These are phyloP conservation scores for Aphaenogaster rudis DNA, from an alignment of 1,140 invertebrate genomes.

Conservation along the genomic window DNA sequence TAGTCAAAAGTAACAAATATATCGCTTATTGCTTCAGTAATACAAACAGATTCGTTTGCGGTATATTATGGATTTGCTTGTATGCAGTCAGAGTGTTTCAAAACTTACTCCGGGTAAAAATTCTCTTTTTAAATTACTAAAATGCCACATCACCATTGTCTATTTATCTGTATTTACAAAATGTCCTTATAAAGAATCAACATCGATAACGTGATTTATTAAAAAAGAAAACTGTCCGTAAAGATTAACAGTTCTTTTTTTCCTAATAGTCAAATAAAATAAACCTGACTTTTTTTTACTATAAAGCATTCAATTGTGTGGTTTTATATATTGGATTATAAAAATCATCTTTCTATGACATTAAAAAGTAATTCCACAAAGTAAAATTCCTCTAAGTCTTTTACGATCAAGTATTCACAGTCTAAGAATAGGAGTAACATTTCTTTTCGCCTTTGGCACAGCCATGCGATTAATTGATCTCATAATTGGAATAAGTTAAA, in stretches of 20 bases:
- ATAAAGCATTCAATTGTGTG: constrained; percentile 63
- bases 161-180: constrained; percentile 74
- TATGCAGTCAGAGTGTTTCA: constrained; percentile 57
- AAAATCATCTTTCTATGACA: constrained; percentile 71
- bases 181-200: constrained; percentile 78
- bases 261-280: constrained; percentile 57
- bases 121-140: constrained; percentile 66
- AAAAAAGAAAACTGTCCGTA: constrained; percentile 67
- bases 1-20: constrained; percentile 61
- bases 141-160: constrained; percentile 75
- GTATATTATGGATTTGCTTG: constrained; percentile 57
- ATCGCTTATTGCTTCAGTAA: constrained; percentile 67
- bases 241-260: constrained; percentile 45
- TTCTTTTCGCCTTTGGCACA: constrained; percentile 82
- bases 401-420: constrained; percentile 75
- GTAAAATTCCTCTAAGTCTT: constrained; percentile 72
- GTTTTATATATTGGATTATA: constrained; percentile 69
- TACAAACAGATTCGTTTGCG: constrained; percentile 66
- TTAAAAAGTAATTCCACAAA: constrained; percentile 72
- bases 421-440: constrained; percentile 77
- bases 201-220: constrained; percentile 75
- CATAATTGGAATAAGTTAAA: constrained; percentile 84
- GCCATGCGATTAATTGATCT: constrained; percentile 84
- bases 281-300: constrained; percentile 52
- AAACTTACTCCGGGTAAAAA: constrained; percentile 62